Evolutionary conservation across 1,140 invertebrate species (phyloP).

Genomic region (Plodia interpunctella): DNA sequence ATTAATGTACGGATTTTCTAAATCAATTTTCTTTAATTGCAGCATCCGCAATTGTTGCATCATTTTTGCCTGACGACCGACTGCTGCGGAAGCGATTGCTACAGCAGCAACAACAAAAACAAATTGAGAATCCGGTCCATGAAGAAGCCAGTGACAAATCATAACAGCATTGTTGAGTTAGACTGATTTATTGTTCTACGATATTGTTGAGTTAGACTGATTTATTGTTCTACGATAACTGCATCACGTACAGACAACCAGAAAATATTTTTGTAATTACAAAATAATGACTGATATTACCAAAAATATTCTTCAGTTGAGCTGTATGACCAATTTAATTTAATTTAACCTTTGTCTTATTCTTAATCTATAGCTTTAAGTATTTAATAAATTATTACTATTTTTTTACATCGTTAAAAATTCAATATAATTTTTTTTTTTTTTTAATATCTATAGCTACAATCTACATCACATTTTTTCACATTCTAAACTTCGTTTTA

Average conservation of each 20-base stretch:
- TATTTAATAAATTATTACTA: neutral
- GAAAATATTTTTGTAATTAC: too few species aligned
- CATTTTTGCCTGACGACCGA: conserved; percentile 12
- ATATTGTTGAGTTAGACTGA: too few species aligned
- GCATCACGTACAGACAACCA: too few species aligned
- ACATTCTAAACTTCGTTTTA: too few species aligned
- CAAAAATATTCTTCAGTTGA: too few species aligned
- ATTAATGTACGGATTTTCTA: neutral
- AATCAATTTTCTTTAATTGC: neutral
- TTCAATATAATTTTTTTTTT: neutral
- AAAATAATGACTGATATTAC: too few species aligned
- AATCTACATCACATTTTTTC: too few species aligned
- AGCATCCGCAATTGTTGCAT: conserved; percentile 13
- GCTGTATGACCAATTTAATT: too few species aligned
- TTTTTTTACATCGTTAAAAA: neutral
- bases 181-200: too few species aligned
- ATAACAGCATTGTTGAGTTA: too few species aligned
- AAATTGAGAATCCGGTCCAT: neutral
- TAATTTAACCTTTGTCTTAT: neutral
- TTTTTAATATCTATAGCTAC: too few species aligned
- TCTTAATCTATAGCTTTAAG: neutral
- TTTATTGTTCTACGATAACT: too few species aligned
- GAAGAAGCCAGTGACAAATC: neutral
- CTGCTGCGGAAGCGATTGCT: neutral
- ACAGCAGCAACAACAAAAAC: neutral